A percentile compares a stretch with the other conserved stretches of the same genome.
Conservation (phyloP, 2,888 invertebrate genomes). For the Pantelozetes paolii region DNA sequence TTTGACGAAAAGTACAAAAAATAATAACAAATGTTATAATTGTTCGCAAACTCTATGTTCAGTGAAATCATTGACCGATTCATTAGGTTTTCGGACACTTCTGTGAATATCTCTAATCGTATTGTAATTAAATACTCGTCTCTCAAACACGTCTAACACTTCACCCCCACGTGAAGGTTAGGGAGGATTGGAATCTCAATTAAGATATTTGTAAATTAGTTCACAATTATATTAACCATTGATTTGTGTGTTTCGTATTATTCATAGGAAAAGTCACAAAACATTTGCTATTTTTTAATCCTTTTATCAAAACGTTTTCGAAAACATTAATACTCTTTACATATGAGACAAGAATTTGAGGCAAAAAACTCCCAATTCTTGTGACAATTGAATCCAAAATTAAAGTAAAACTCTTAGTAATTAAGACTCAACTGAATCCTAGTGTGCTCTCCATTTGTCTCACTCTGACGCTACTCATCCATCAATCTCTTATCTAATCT, state of each 20-base stretch:
- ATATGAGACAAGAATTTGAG: too few species aligned
- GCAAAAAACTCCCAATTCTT: background rate
- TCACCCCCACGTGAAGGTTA: background rate
- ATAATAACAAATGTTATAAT: too few species aligned
- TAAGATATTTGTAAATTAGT: background rate
- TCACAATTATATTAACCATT: background rate
- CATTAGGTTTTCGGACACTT: too few species aligned
- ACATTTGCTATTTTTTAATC: background rate
- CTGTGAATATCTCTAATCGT: background rate
- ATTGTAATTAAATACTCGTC: background rate
- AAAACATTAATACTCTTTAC: too few species aligned
- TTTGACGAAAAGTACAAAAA: too few species aligned
- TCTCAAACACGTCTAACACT: too few species aligned
- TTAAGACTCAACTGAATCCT: constrained; percentile 26
- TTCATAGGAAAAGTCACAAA: background rate
- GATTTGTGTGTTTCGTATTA: background rate
- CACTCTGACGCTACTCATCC: background rate
- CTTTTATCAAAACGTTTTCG: background rate
- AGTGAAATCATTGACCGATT: too few species aligned
- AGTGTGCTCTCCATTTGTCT: constrained; percentile 15
- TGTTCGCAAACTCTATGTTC: too few species aligned
- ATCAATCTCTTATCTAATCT: background rate
- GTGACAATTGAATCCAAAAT: background rate
- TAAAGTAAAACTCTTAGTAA: background rate
- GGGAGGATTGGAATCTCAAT: constrained; percentile 6